Evolutionary conservation across 2,113 vertebrate species (phyloP).

Genomic region (Gymnobelideus leadbeateri): DNA sequence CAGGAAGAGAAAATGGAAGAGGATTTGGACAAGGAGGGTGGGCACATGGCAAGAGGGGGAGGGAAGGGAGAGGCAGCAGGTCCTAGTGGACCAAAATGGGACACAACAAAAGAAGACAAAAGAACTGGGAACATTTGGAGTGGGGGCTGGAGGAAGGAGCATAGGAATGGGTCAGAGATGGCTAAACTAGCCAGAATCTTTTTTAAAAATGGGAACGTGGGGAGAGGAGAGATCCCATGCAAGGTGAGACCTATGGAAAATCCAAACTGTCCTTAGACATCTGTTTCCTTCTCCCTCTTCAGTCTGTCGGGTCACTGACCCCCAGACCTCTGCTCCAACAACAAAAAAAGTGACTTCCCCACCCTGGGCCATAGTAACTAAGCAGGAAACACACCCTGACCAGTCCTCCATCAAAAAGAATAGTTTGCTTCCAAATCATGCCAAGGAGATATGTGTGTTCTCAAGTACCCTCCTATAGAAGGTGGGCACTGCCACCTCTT

Average conservation of each 20-base stretch:
- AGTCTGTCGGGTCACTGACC: background rate
- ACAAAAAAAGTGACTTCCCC: background rate
- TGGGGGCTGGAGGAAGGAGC: background rate
- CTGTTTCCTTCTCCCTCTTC: background rate
- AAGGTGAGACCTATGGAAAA: background rate
- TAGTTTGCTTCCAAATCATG: background rate
- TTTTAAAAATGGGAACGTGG: background rate
- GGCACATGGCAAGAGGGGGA: background rate
- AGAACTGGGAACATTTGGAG: background rate
- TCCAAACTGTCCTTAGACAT: background rate
- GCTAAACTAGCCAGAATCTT: background rate
- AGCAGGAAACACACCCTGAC: background rate
- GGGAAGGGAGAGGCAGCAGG: background rate
- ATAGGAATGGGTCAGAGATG: background rate
- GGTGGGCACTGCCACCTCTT: background rate
- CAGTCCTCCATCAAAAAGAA: background rate
- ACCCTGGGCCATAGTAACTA: background rate
- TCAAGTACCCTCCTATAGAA: background rate
- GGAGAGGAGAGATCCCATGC: background rate
- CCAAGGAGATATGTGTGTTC: background rate
- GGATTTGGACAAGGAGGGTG: background rate
- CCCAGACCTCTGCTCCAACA: background rate
- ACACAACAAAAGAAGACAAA: background rate
- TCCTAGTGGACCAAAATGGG: background rate
- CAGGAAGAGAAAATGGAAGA: background rate